Percentiles rank a stretch among this genome's conserved stretches.
phyloP scores from a whole-genome alignment of 2,113 vertebrate genomes.

The Melospiza melodia region DNA sequence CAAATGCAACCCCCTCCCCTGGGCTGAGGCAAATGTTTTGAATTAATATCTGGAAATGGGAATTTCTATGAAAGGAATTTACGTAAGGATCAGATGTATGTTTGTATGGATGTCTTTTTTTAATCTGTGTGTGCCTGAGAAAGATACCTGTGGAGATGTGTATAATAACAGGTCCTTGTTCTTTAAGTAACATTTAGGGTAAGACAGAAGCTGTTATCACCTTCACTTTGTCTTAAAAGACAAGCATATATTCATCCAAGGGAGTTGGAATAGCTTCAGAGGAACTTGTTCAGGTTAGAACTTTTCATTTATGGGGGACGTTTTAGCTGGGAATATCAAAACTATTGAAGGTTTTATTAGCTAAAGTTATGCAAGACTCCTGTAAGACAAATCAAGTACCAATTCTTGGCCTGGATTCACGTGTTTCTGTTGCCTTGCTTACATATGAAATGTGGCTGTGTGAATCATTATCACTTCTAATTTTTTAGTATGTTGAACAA shows the following conservation, averaged over 20 bases:
- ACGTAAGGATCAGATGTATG: not conserved
- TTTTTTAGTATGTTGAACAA: not conserved
- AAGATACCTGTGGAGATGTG: not conserved
- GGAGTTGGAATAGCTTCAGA: conserved; percentile 2
- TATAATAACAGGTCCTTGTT: not conserved
- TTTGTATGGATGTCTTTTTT: not conserved
- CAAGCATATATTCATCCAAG: not conserved
- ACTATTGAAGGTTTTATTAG: not conserved
- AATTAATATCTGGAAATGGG: not conserved
- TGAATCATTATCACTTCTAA: conserved; percentile 9
- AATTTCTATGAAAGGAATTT: not conserved
- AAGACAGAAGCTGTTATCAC: not conserved
- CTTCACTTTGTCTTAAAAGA: not conserved
- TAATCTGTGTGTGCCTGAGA: not conserved
- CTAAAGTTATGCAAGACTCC: not conserved
- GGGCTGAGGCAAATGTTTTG: not conserved
- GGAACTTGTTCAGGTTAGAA: not conserved
- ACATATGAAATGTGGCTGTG: not conserved
- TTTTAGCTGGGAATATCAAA: not conserved
- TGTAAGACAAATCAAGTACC: not conserved
- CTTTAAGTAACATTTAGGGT: not conserved
- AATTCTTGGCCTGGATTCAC: not conserved
- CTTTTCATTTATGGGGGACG: not conserved
- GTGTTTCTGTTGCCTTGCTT: not conserved
- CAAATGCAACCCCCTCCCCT: not conserved